Percentiles rank a stretch among this genome's conserved stretches.
Conservation (phyloP, 1,140 invertebrate genomes). For the Sinonovacula constricta region DNA sequence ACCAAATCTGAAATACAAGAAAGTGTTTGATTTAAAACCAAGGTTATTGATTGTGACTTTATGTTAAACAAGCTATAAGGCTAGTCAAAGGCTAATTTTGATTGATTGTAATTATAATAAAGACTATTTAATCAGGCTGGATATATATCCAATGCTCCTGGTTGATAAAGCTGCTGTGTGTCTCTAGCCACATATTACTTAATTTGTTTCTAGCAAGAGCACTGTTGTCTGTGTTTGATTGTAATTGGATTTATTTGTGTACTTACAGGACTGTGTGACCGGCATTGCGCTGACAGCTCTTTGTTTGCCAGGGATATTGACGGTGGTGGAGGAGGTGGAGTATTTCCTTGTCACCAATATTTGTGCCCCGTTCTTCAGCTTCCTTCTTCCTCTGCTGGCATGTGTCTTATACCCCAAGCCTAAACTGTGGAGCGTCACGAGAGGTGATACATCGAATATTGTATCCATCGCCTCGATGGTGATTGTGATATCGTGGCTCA, state of each 20-base stretch:
- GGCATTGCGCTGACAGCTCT: constrained; percentile 22
- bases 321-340: constrained; percentile 30
- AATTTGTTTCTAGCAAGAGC: no score
- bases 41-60: no score
- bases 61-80: no score
- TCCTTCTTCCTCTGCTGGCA: constrained; percentile 30
- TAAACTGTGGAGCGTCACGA: constrained; percentile 41
- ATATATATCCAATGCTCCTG: no score
- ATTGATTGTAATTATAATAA: no score
- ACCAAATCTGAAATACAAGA: no score
- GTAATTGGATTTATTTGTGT: not conserved
- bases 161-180: no score
- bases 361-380: constrained; percentile 34
- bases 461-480: constrained; percentile 35
- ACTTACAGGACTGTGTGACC: constrained; percentile 43
- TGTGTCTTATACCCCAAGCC: constrained; percentile 49
- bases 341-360: constrained; percentile 29
- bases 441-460: constrained; percentile 49
- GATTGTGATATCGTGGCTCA: constrained; percentile 13
- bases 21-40: no score
- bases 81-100: no score
- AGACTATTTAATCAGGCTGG: no score
- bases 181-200: no score
- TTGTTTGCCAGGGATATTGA: constrained; percentile 34
- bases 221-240: no score